phyloP scores from a whole-genome alignment of 2,113 vertebrate species.

The Bos indicus region DNA sequence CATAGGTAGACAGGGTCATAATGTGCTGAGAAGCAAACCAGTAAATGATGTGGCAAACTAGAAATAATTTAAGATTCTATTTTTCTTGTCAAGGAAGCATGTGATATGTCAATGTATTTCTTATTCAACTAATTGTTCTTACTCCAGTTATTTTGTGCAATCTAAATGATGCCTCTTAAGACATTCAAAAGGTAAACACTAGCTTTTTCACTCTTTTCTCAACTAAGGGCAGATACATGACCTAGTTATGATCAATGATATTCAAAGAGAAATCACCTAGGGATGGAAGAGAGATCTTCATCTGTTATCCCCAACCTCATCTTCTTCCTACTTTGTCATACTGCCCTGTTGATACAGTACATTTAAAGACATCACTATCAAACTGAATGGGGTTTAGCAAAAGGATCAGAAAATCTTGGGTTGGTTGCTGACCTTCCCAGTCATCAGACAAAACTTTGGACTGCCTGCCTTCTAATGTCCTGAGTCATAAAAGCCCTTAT shows the following conservation, averaged over 20 bases:
- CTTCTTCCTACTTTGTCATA: background rate
- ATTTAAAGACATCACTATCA: background rate
- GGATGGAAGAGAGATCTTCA: background rate
- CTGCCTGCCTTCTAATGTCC: background rate
- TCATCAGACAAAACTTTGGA: background rate
- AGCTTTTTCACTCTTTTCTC: background rate
- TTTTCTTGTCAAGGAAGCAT: background rate
- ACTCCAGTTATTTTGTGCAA: background rate
- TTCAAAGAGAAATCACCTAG: background rate
- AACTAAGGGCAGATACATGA: background rate
- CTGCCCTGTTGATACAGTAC: background rate
- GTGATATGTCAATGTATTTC: background rate
- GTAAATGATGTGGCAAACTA: background rate
- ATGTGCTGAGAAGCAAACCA: background rate
- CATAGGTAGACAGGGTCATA: background rate
- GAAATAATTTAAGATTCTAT: background rate
- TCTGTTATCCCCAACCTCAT: fast-evolving
- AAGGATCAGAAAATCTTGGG: background rate
- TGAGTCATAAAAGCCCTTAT: background rate
- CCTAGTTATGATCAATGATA: background rate
- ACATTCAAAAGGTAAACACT: background rate
- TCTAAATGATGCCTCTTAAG: background rate
- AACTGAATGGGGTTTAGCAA: background rate
- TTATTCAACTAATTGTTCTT: background rate
- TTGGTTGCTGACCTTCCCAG: background rate